These are phyloP conservation scores for Calycopis cecrops DNA, from an alignment of 1,140 invertebrate species.

Conservation along the genomic window DNA sequence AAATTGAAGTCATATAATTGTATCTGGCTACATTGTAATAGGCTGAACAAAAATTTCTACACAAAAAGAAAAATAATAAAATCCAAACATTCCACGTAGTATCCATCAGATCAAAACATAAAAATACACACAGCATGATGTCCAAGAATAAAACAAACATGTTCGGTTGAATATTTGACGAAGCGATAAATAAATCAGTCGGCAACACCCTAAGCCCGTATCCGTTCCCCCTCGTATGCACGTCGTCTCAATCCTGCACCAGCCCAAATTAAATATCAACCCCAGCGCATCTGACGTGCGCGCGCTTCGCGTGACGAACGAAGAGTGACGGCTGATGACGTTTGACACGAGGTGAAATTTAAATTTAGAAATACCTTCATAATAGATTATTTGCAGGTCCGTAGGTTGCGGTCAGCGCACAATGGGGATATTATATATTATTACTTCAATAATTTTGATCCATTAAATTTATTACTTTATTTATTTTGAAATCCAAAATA, in stretches of 20 bases:
- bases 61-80: too few species aligned
- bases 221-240: slow-evolving; percentile 30
- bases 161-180: background rate
- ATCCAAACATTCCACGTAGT: too few species aligned
- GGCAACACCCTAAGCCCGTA: slow-evolving; percentile 26
- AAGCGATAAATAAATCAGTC: slow-evolving; percentile 9
- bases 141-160: background rate
- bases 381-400: background rate
- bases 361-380: slow-evolving; percentile 11
- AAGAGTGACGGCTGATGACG: slow-evolving; percentile 42
- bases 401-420: background rate
- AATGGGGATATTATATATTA: background rate
- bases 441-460: background rate
- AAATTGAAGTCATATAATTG: too few species aligned
- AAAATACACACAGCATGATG: too few species aligned
- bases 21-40: too few species aligned
- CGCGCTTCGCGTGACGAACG: slow-evolving; percentile 49
- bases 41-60: too few species aligned
- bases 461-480: too few species aligned
- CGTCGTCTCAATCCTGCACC: slow-evolving; percentile 33
- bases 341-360: slow-evolving; percentile 10
- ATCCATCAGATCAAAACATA: too few species aligned
- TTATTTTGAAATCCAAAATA: too few species aligned
- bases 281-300: slow-evolving; percentile 39
- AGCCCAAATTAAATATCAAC: slow-evolving; percentile 45